Base-by-base conservation (phyloP, 2,888 invertebrate species). In the Limnephilus lunatus region DNA sequence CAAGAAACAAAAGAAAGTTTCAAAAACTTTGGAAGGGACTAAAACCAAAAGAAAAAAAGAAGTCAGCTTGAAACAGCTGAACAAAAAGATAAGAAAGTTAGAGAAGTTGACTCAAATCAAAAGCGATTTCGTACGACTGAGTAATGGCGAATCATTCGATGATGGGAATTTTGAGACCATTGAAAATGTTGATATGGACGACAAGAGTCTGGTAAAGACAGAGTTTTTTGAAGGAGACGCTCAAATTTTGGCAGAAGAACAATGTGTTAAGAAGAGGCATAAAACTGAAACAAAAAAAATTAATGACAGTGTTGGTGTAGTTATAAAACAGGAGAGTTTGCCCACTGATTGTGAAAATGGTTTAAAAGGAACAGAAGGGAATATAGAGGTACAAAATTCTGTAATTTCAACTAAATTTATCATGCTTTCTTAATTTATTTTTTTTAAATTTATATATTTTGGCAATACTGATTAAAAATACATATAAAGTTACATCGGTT, bases 81-180 rank as follows among this genome's bases (percentile, higher is more conserved):
- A 88, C 11, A 91, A 53, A 44, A 88, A 93, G 31, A 90, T 92
- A n/a, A 90, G 91, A 85, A 90, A 88, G 85, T 32, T 91, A 25
- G 85, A 86, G 44, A 87, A 92, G 30, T n/a, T 91, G 2, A 83
- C 88, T 0, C 53, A 88, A 31, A 88, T 80, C 0, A 83, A 88
- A 89, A 91, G 53, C 48, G 91, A 89, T 31, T 80, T 80, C 68
- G 32, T 25, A 25, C 85, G 31, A 68, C 32, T 32, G 80, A 31
- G 3, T 31, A 39, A 35, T 14, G 12, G 44, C n/a, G 44, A 44
- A 53, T 53, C 53, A 53, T 15, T 53, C 19, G 15, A 7, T 5
- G 53, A 53, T 48, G 48, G 32, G 9, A 85, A 85, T 48, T 44
- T 85, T 25, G 35, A 14, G 31, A 25, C 83, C 2, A n/a, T 39